phyloP scores from a whole-genome alignment of 2,888 invertebrate species.

The Artemia sp. region DNA sequence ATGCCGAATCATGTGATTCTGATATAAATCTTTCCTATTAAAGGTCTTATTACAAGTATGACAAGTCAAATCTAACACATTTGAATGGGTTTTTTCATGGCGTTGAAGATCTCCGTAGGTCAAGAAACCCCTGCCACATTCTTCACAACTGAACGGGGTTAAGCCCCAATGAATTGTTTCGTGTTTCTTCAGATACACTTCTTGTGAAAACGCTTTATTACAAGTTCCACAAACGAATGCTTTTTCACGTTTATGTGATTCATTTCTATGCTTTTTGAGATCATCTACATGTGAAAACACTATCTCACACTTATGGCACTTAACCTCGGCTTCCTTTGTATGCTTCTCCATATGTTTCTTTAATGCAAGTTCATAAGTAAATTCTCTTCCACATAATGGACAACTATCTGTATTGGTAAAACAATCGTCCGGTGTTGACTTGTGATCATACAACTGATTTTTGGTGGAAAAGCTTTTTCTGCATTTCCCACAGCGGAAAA shows the following conservation, averaged over 20 bases:
- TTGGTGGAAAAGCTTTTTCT: background rate
- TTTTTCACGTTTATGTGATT: slow-evolving; percentile 5
- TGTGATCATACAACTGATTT: background rate
- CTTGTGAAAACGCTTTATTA: slow-evolving; percentile 11
- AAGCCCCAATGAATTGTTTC: slow-evolving; percentile 21
- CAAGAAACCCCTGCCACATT: slow-evolving; percentile 21
- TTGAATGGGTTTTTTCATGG: slow-evolving; percentile 32
- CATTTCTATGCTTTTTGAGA: background rate
- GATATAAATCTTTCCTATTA: slow-evolving; percentile 33
- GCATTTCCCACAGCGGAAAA: background rate
- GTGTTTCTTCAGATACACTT: slow-evolving; percentile 22
- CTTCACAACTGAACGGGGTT: slow-evolving; percentile 18
- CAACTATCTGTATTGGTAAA: background rate
- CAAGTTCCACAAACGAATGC: background rate
- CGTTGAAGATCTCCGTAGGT: slow-evolving; percentile 18
- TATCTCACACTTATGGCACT: background rate
- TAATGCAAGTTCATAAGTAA: slow-evolving; percentile 1
- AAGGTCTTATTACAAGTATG: slow-evolving; percentile 31
- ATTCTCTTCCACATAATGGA: background rate
- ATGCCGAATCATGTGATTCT: slow-evolving; percentile 32
- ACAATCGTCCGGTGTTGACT: background rate
- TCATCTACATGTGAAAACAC: background rate
- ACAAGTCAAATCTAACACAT: slow-evolving; percentile 32
- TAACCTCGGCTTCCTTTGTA: background rate
- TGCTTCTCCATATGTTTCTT: slow-evolving; percentile 12